Conservation (phyloP, 2,797 vertebrate genomes). For the Hypotaenidia philippensis region DNA sequence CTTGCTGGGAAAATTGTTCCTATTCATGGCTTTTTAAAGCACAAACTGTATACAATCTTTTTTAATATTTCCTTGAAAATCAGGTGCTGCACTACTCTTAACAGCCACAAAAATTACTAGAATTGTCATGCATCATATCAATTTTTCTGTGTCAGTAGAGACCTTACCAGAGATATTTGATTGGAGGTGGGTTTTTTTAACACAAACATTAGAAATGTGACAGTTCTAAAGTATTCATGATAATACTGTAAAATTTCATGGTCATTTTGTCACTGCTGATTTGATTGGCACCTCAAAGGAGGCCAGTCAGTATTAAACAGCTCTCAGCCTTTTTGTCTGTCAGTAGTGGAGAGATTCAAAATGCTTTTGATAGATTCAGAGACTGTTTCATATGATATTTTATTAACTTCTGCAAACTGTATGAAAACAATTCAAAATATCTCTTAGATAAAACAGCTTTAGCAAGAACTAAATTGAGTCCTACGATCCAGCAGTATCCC, state of each 20-base stretch:
- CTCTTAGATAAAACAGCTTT: conserved; percentile 55
- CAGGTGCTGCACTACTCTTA: not conserved
- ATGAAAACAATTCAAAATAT: conserved; percentile 68
- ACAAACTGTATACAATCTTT: not conserved
- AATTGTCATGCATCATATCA: not conserved
- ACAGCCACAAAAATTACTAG: not conserved
- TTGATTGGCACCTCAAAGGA: conserved; percentile 31
- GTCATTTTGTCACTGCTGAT: conserved; percentile 20
- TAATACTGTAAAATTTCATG: conserved; percentile 27
- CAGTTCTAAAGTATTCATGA: not conserved
- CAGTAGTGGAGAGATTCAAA: conserved; percentile 26
- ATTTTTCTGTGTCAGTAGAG: not conserved
- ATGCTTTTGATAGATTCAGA: conserved; percentile 42
- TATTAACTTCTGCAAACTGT: conserved; percentile 56
- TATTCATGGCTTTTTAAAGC: not conserved
- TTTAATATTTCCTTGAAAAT: not conserved
- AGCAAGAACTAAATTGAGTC: conserved; percentile 39
- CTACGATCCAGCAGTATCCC: conserved; percentile 6
- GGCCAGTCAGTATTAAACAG: conserved; percentile 24
- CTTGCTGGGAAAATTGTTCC: not conserved
- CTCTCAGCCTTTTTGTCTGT: not conserved
- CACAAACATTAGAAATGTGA: not conserved
- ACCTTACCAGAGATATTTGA: not conserved
- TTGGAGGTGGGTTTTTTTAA: not conserved
- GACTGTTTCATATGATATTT: conserved; percentile 58